These are phyloP conservation scores for Nothura maculosa DNA, from an alignment of 2,797 vertebrate genomes.

Conservation along the genomic window DNA sequence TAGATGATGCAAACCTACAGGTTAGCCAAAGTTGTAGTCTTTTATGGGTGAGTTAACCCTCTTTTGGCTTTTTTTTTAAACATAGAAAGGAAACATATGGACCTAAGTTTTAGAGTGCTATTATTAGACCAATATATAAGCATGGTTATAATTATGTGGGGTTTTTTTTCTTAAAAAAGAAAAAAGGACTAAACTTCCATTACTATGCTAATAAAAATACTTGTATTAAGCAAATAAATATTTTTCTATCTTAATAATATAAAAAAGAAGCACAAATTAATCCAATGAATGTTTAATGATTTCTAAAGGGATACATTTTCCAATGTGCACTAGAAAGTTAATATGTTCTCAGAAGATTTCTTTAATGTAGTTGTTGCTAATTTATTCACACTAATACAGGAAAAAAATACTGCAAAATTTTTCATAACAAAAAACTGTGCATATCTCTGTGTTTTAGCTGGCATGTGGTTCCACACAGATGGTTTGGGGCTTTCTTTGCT, in stretches of 20 bases:
- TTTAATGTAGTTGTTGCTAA: constrained; percentile 88
- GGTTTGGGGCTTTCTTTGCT: constrained; percentile 90
- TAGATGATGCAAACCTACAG: not conserved
- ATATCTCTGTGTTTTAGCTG: constrained; percentile 90
- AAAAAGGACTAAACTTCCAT: constrained; percentile 30
- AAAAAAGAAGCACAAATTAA: constrained; percentile 44
- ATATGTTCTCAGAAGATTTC: constrained; percentile 84
- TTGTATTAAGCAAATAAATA: constrained; percentile 48
- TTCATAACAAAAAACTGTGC: constrained; percentile 90
- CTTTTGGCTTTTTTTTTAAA: not conserved
- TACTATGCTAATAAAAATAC: constrained; percentile 22
- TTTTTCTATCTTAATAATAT: constrained; percentile 55
- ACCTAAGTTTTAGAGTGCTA: not conserved
- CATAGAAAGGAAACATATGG: not conserved
- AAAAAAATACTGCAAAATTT: constrained; percentile 86
- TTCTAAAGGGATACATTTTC: constrained; percentile 76
- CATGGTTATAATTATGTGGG: not conserved
- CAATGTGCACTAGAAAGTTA: constrained; percentile 81
- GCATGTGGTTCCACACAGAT: constrained; percentile 89
- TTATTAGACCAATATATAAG: constrained; percentile 20
- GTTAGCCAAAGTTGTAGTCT: not conserved
- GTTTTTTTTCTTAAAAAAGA: not conserved
- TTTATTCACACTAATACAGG: constrained; percentile 88
- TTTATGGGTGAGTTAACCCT: not conserved
- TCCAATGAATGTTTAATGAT: constrained; percentile 69